These are phyloP conservation scores for Lathamus discolor DNA, from an alignment of 2,113 vertebrate genomes.

Conservation along the genomic window DNA sequence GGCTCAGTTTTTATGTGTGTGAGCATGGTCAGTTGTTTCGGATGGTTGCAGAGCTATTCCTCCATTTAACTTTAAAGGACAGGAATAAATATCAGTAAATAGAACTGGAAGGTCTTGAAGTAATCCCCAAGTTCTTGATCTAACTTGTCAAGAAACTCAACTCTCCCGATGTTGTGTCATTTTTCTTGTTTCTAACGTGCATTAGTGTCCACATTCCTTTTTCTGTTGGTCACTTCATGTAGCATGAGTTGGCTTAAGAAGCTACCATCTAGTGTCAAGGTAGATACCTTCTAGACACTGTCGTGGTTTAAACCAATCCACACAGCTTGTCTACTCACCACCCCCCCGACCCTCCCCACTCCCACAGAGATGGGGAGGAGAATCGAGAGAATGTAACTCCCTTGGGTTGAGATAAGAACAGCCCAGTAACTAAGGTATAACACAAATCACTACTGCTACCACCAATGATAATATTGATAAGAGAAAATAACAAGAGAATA, in stretches of 20 bases:
- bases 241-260: background rate
- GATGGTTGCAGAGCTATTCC: background rate
- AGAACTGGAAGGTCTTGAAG: background rate
- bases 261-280: rapidly evolving
- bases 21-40: rapidly evolving
- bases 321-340: no score
- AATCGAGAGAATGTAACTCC: no score
- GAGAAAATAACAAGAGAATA: no score
- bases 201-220: rapidly evolving
- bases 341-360: no score
- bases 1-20: background rate
- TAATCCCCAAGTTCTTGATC: background rate
- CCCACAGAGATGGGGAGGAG: no score
- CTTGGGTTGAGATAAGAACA: no score
- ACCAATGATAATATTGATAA: no score
- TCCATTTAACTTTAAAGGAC: background rate
- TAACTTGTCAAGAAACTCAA: background rate
- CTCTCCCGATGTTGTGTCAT: rapidly evolving
- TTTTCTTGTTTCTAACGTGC: background rate
- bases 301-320: no score
- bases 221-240: rapidly evolving
- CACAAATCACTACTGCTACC: no score
- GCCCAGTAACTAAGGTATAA: no score
- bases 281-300: background rate
- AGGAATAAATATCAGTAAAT: background rate